A percentile compares a stretch with the other conserved stretches of the same genome.
These are phyloP conservation scores for Heliconius sara DNA, from an alignment of 2,888 invertebrate genomes.

Conservation along the genomic window DNA sequence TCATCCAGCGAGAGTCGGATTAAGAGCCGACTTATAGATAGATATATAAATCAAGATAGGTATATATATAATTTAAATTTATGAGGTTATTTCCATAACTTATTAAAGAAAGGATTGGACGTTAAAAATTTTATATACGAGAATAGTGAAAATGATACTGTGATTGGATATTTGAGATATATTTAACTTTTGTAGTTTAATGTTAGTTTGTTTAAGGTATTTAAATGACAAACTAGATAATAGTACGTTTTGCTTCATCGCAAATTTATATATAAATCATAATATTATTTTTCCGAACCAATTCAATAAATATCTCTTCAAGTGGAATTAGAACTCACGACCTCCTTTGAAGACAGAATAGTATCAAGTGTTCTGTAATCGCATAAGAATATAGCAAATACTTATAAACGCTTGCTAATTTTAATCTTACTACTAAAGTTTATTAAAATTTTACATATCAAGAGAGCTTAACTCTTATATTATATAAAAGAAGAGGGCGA, in stretches of 20 bases:
- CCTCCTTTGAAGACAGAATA: neutral
- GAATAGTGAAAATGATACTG: too few species aligned
- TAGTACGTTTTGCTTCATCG: too few species aligned
- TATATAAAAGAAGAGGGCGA: neutral
- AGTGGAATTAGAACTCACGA: neutral
- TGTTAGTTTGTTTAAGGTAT: too few species aligned
- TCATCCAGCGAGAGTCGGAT: conserved; percentile 46
- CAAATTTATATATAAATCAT: too few species aligned
- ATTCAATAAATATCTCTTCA: neutral
- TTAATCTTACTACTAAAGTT: neutral
- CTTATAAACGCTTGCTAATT: neutral
- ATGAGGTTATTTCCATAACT: conserved; percentile 15
- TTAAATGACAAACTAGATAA: too few species aligned
- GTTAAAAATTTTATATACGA: too few species aligned
- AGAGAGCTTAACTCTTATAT: conserved; percentile 15
- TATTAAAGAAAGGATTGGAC: neutral
- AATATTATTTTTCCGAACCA: too few species aligned
- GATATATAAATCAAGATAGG: too few species aligned
- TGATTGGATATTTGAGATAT: too few species aligned
- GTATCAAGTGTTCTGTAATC: neutral
- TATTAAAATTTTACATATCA: conserved; percentile 5
- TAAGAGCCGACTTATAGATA: conserved; percentile 7
- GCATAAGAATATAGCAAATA: neutral
- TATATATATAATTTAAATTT: neutral
- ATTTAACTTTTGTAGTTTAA: too few species aligned